A percentile compares a stretch with the other conserved stretches of the same genome.
These are phyloP conservation scores for Actinernus sp. DNA, from an alignment of 92 coral and sea anemone genomes.

Conservation along the genomic window DNA sequence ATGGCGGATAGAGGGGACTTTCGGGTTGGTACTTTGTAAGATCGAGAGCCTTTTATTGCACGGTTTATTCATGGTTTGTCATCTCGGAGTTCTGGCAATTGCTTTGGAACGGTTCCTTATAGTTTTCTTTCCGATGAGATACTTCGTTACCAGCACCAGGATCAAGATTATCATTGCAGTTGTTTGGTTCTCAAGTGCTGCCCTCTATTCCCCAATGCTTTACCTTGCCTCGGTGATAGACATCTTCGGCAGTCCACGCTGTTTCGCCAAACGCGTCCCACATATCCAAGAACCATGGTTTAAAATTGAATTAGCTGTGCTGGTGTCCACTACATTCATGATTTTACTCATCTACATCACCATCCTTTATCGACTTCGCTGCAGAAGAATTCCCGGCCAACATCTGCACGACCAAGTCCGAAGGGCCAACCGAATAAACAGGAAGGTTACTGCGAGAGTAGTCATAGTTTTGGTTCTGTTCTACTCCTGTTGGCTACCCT, in stretches of 20 bases:
- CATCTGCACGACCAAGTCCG: background rate
- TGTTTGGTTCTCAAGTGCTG: background rate
- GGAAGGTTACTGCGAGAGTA: background rate
- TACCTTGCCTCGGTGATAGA: background rate
- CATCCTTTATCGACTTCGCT: background rate
- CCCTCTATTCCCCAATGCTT: background rate
- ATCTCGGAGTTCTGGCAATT: background rate
- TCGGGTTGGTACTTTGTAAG: background rate
- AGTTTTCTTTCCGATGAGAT: background rate
- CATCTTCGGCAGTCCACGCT: background rate
- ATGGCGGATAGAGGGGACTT: background rate
- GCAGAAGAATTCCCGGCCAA: background rate
- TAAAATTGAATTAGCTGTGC: background rate
- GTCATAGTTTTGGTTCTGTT: background rate
- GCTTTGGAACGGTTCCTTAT: constrained; percentile 1
- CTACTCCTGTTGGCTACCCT: constrained; percentile 1
- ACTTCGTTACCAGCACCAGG: background rate
- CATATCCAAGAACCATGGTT: background rate
- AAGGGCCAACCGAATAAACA: background rate
- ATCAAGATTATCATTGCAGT: background rate
- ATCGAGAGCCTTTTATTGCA: background rate
- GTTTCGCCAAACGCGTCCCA: background rate
- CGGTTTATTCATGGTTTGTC: background rate
- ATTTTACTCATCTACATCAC: background rate
- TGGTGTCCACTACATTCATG: background rate